Base-by-base conservation (phyloP, 2,888 invertebrate species). In the Gryllus longicercus region DNA sequence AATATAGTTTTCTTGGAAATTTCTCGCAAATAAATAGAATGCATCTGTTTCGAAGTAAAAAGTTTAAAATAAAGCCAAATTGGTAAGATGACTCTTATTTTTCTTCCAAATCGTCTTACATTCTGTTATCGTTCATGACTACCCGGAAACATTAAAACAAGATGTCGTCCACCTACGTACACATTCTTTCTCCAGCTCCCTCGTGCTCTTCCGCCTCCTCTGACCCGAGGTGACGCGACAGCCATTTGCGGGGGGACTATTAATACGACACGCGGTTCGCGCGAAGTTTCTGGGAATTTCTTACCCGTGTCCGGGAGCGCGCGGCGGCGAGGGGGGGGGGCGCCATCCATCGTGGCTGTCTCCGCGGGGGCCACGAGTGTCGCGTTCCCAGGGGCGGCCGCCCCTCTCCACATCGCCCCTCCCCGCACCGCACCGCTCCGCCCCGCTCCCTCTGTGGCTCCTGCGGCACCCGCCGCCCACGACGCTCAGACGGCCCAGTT, bases 241-340 rank as follows among this genome's bases (percentile, higher is more conserved):
- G 63, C 63, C 63, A 5, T 63, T 63, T 18, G 63, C 63, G 63
- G 63, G 8, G 12, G n/a, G 63, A 63, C 63, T 63, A 63, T 63
- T 63, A 63, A 63, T 63, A 63, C 63, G 63, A 63, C 63, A 63
- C 63, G 63, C 63, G 63, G 14, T 63, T 63, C 63, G n/a, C 63
- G n/a, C 63, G 8, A 63, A 63, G 38, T n/a, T 63, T 63, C 63
- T 18, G 63, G n/a, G 63, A 63, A 63, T 63, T 63, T 63, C 63
- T 63, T 63, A 63, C 63, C 63, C n/a, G 11, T 63, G 63, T 63
- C 14, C 63, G 14, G 16, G 63, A 63, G 63, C n/a, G n/a, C 14
- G 63, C 3, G n/a, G 63, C 8, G 63, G 63, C 16, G 63, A 63
- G 63, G 2, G 63, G n/a, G n/a, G 16, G 16, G 63, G 63, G 63